Evolutionary conservation across 2,888 invertebrate species (phyloP).

Genomic region (Leptogaster cylindrica): DNA sequence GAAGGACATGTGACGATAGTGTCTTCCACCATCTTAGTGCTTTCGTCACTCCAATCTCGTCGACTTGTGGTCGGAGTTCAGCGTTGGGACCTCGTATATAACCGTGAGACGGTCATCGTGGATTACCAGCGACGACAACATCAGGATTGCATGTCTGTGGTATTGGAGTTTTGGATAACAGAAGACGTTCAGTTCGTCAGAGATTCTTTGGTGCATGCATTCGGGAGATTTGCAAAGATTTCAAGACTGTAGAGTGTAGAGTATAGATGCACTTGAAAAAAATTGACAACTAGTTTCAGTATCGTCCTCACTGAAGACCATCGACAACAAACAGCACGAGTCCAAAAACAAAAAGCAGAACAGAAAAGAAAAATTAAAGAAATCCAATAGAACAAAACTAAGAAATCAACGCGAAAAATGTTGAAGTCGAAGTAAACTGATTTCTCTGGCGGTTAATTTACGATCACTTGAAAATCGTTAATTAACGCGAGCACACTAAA

Average conservation of each 20-base stretch:
- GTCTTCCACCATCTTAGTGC: slow-evolving; percentile 23
- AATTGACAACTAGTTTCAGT: no score
- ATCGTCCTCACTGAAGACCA: no score
- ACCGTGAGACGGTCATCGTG: slow-evolving; percentile 29
- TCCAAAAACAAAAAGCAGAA: background rate
- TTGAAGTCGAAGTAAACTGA: slow-evolving; percentile 47
- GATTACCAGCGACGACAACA: slow-evolving; percentile 7
- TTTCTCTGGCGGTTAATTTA: slow-evolving; percentile 47
- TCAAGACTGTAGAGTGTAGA: background rate
- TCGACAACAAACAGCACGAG: background rate
- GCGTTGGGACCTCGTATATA: slow-evolving; percentile 16
- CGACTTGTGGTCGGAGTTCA: background rate
- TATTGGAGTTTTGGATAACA: slow-evolving; percentile 13
- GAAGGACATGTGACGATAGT: slow-evolving; percentile 61
- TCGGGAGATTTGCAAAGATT: background rate
- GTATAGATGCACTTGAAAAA: background rate
- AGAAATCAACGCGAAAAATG: slow-evolving; percentile 45
- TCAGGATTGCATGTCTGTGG: slow-evolving; percentile 27
- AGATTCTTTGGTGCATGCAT: background rate
- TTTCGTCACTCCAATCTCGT: slow-evolving; percentile 9
- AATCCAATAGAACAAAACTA: slow-evolving; percentile 8
- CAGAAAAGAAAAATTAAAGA: background rate
- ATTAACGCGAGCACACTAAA: slow-evolving; percentile 45
- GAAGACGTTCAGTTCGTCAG: slow-evolving; percentile 29
- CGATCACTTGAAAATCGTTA: slow-evolving; percentile 48